Percentiles rank a stretch among this genome's conserved stretches.
These are phyloP conservation scores for Phoxinus dragarum DNA, from an alignment of 2,797 vertebrate species.

Conservation along the genomic window DNA sequence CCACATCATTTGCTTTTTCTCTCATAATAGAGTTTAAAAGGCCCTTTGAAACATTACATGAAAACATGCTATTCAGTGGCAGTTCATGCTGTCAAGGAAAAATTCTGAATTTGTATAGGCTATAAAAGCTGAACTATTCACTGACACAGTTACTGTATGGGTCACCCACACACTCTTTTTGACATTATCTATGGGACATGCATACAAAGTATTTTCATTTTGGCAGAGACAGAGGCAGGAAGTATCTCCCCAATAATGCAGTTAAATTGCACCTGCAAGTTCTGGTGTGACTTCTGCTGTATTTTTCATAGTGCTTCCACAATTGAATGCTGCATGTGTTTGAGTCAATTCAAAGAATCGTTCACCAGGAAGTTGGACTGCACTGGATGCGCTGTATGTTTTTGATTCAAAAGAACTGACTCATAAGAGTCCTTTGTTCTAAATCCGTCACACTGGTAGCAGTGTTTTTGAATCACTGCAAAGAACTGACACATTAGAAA, in stretches of 20 bases:
- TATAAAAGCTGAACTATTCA: conserved; percentile 24
- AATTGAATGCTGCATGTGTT: background rate
- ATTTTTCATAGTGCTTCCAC: conserved; percentile 7
- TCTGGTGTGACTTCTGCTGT: background rate
- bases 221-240: background rate
- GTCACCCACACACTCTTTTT: conserved; percentile 34
- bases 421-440: background rate
- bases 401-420: background rate
- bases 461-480: background rate
- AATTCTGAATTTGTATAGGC: background rate
- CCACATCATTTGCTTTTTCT: background rate
- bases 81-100: background rate
- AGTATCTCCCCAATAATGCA: background rate
- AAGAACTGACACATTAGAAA: background rate
- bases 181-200: conserved; percentile 6
- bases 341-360: background rate
- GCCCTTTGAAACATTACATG: background rate
- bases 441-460: background rate
- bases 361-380: background rate
- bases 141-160: conserved; percentile 9
- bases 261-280: background rate
- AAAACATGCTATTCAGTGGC: background rate
- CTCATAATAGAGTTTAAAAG: background rate
- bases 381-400: background rate
- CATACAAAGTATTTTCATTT: conserved; percentile 8